Evolutionary conservation across 2,888 invertebrate genomes (phyloP).

Genomic region (Colletes collaris): DNA sequence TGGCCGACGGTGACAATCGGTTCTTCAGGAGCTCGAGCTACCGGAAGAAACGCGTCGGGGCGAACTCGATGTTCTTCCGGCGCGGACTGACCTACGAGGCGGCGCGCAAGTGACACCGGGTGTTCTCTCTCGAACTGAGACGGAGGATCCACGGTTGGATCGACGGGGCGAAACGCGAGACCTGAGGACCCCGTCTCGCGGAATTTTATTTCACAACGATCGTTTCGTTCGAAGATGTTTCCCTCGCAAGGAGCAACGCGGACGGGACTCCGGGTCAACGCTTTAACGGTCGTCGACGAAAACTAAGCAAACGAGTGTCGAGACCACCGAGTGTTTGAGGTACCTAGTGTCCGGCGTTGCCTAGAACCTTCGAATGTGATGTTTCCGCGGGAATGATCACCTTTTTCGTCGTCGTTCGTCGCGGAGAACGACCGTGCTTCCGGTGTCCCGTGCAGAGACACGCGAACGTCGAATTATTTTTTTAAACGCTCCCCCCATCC

Average conservation of each 20-base stretch:
- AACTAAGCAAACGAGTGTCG: too few species aligned
- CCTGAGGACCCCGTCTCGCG: neutral
- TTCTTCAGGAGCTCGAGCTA: constrained; percentile 63
- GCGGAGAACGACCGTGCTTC: constrained; percentile 41
- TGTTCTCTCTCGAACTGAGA: constrained; percentile 26
- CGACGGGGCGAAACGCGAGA: constrained; percentile 15
- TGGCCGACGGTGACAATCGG: constrained; percentile 58
- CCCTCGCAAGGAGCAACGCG: neutral
- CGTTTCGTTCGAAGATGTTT: too few species aligned
- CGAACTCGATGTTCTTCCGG: constrained; percentile 67
- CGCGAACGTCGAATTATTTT: constrained; percentile 60
- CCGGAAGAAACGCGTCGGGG: constrained; percentile 59
- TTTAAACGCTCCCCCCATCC: constrained; percentile 53
- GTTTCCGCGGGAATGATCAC: constrained; percentile 13
- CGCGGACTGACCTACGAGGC: constrained; percentile 61
- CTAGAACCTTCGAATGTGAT: constrained; percentile 23
- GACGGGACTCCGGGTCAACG: neutral
- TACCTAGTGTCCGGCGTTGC: constrained; percentile 32
- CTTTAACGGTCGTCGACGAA: too few species aligned
- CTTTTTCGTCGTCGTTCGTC: constrained; percentile 36
- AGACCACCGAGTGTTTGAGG: too few species aligned
- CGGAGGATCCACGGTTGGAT: constrained; percentile 28
- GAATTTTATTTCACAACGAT: too few species aligned
- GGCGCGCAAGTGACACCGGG: constrained; percentile 59
- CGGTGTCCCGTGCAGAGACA: constrained; percentile 32